Conservation (phyloP, 2,113 vertebrate genomes). For the Bos indicus region DNA sequence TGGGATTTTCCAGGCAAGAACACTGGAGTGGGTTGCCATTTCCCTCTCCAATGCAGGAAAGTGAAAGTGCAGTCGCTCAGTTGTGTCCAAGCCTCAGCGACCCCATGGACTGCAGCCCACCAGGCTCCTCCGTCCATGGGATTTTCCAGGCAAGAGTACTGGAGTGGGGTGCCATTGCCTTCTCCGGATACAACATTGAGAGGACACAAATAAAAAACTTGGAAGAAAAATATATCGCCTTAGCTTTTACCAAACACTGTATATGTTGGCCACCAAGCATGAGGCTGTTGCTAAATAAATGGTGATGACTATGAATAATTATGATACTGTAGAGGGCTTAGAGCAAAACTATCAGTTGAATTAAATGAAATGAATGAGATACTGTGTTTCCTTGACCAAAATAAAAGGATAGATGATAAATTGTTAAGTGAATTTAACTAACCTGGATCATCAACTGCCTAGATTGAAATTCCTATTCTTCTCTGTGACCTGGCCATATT, state of each 20-base stretch:
- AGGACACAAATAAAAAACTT: not conserved
- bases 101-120: too few species aligned
- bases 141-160: too few species aligned
- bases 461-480: not conserved
- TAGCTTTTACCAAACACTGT: not conserved
- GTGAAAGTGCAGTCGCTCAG: too few species aligned
- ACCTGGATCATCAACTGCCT: not conserved
- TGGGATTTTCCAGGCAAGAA: too few species aligned
- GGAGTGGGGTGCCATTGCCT: too few species aligned
- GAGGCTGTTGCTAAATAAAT: conserved; percentile 24
- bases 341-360: not conserved
- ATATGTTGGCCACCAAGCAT: not conserved
- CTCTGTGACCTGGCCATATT: not conserved
- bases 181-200: not conserved
- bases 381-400: not conserved
- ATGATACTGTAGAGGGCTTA: not conserved
- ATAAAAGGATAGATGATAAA: not conserved
- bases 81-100: too few species aligned
- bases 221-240: conserved; percentile 4
- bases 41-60: too few species aligned
- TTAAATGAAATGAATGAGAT: not conserved
- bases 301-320: not conserved
- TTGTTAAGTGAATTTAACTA: not conserved
- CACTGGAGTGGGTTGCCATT: too few species aligned
- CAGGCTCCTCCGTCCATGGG: too few species aligned